Evolutionary conservation across 2,888 invertebrate genomes (phyloP).

Genomic region (Melieria picta): DNA sequence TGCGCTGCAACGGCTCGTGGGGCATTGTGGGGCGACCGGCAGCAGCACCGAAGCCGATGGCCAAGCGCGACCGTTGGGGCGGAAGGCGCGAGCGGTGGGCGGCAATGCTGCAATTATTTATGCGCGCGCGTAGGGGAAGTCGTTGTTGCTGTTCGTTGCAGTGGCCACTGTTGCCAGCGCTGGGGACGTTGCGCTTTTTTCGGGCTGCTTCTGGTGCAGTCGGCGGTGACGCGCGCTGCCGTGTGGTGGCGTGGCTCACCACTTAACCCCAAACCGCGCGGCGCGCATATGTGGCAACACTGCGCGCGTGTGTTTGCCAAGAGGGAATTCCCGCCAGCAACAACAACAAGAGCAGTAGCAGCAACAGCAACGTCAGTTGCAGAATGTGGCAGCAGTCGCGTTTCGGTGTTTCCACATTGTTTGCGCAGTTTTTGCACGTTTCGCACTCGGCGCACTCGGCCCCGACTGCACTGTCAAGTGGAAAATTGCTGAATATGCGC

Average conservation of each 20-base stretch:
- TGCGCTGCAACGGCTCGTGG: slow-evolving; percentile 18
- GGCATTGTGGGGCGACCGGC: slow-evolving; percentile 3
- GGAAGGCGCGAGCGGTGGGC: slow-evolving; percentile 22
- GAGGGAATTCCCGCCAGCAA: slow-evolving; percentile 43
- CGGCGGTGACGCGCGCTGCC: slow-evolving; percentile 34
- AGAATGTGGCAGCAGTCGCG: slow-evolving; percentile 23
- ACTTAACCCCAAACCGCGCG: slow-evolving; percentile 50
- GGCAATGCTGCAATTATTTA: slow-evolving; percentile 39
- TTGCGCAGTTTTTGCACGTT: slow-evolving; percentile 31
- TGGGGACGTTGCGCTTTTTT: slow-evolving; percentile 18
- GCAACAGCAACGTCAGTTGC: slow-evolving; percentile 8
- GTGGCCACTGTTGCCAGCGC: slow-evolving; percentile 17
- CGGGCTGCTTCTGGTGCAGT: slow-evolving; percentile 20
- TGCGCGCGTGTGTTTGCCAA: slow-evolving; percentile 15
- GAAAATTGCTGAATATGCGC: slow-evolving; percentile 54
- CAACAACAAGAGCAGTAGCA: slow-evolving; percentile 27
- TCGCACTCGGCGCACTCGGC: slow-evolving; percentile 15
- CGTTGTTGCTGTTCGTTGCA: slow-evolving; percentile 35
- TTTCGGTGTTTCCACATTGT: slow-evolving; percentile 35
- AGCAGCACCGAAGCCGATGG: slow-evolving; percentile 20
- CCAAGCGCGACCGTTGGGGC: not conserved
- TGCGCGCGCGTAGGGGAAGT: slow-evolving; percentile 40
- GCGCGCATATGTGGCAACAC: slow-evolving; percentile 1
- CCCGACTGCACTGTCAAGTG: slow-evolving; percentile 44
- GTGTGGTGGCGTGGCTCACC: slow-evolving; percentile 33